Evolutionary conservation across 2,888 invertebrate species (phyloP).

Genomic region (Dicycla oo): DNA sequence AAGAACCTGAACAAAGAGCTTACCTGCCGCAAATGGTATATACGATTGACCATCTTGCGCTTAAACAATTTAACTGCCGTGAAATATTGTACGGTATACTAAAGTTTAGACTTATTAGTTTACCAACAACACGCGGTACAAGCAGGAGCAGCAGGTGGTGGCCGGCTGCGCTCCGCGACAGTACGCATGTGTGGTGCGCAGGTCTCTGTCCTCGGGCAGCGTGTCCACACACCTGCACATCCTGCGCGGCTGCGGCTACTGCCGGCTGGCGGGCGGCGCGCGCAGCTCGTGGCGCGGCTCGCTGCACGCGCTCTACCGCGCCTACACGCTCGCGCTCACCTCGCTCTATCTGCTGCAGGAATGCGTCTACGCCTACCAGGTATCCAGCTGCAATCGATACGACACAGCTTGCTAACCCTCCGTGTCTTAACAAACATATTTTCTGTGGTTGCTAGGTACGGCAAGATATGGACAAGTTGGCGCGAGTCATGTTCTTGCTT

Average conservation of each 20-base stretch:
- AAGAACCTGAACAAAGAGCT: not conserved
- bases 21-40: not conserved
- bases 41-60: not conserved
- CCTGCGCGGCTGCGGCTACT: conserved; percentile 69
- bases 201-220: conserved; percentile 61
- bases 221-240: conserved; percentile 67
- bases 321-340: conserved; percentile 65
- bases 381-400: conserved; percentile 21
- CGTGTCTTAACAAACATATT: not conserved
- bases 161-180: too few relatives aligned
- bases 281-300: not conserved
- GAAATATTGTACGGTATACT: not conserved
- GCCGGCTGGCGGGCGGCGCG: conserved; percentile 49
- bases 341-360: conserved; percentile 71
- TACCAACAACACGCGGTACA: not conserved
- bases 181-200: conserved; percentile 3
- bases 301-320: conserved; percentile 64
- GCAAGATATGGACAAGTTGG: conserved; percentile 79
- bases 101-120: not conserved
- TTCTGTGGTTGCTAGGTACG: conserved; percentile 70
- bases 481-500: conserved; percentile 85
- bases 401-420: not conserved
- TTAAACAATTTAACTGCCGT: too few relatives aligned
- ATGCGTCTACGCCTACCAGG: conserved; percentile 73
- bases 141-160: not conserved